Evolutionary conservation across 2,113 vertebrate species (phyloP).

Genomic region (Nothoprocta perdicaria): DNA sequence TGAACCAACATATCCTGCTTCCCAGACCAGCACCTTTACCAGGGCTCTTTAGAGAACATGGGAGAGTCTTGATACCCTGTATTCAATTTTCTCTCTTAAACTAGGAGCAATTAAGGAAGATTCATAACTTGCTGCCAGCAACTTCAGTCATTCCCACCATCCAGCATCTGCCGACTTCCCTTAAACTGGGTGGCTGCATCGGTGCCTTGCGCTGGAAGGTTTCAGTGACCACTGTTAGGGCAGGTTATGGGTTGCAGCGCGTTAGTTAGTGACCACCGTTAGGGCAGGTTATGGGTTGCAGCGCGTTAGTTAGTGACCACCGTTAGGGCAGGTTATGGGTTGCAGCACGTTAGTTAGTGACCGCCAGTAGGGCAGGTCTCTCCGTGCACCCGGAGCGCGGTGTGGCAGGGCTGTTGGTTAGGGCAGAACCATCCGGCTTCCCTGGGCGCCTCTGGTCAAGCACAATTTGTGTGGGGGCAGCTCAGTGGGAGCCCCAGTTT

Average conservation of each 20-base stretch:
- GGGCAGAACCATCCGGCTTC: background rate
- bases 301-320: background rate
- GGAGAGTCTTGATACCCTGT: background rate
- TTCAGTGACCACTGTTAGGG: background rate
- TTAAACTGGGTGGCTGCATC: background rate
- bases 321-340: background rate
- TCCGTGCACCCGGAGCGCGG: background rate
- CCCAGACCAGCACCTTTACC: background rate
- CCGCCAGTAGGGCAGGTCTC: background rate
- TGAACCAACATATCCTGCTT: background rate
- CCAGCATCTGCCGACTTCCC: background rate
- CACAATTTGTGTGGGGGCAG: fast-evolving
- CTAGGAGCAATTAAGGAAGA: background rate
- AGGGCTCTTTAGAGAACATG: background rate
- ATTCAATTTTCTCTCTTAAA: background rate
- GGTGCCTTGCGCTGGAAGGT: background rate
- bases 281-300: too few relatives aligned
- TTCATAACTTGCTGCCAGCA: background rate
- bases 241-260: too few relatives aligned
- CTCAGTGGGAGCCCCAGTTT: background rate
- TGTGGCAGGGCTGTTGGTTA: background rate
- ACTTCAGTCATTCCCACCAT: background rate
- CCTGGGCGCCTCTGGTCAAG: background rate
- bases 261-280: too few relatives aligned
- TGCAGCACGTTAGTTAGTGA: background rate